These are phyloP conservation scores for Muscidifurax raptorellus DNA, from an alignment of 1,140 invertebrate species.

Conservation along the genomic window DNA sequence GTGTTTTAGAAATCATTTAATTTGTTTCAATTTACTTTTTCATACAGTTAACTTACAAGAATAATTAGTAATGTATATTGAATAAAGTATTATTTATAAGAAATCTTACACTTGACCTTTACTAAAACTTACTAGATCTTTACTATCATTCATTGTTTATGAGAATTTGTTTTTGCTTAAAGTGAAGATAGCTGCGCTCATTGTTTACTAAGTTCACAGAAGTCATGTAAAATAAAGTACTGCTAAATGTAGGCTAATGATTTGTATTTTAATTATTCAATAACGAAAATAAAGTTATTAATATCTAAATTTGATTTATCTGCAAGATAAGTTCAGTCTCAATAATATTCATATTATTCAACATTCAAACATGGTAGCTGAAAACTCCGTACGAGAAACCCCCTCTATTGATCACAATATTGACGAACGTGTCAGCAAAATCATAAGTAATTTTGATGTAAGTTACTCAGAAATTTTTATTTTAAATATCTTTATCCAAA, in stretches of 20 bases:
- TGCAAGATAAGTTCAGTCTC: neutral
- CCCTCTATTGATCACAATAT: neutral
- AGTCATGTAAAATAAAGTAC: neutral
- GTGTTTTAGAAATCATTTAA: conserved; percentile 50
- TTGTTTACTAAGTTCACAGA: neutral
- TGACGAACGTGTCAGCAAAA: neutral
- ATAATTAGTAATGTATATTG: too few species aligned
- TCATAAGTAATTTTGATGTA: conserved; percentile 1
- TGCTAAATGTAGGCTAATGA: neutral
- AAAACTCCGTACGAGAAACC: neutral
- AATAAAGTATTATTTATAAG: neutral
- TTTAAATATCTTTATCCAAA: too few species aligned
- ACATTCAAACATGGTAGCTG: conserved; percentile 24
- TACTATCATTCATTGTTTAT: too few species aligned
- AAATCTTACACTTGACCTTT: too few species aligned
- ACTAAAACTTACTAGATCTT: too few species aligned
- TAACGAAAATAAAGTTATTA: neutral
- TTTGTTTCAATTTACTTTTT: neutral
- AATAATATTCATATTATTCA: neutral
- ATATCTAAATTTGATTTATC: neutral
- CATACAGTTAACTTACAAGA: too few species aligned
- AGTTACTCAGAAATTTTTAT: neutral
- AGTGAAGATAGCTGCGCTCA: neutral
- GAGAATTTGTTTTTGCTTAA: neutral
- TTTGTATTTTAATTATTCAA: neutral